Conservation (phyloP, 2,888 invertebrate genomes). For the Drosophila ochracea region DNA sequence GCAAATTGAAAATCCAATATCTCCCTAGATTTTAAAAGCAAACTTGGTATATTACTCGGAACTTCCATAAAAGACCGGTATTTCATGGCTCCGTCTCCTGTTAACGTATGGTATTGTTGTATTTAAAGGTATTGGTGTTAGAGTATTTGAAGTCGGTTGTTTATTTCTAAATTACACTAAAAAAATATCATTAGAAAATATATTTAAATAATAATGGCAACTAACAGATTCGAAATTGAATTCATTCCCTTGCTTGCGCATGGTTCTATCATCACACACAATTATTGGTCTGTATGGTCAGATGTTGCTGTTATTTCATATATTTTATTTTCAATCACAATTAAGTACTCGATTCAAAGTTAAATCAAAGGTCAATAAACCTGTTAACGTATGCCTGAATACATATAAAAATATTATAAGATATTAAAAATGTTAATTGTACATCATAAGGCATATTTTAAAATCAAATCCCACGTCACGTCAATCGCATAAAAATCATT, state of each 20-base stretch:
- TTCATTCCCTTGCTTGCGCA: not conserved
- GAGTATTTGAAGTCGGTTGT: no score
- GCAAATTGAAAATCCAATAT: no score
- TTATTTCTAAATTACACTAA: no score
- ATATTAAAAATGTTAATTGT: not conserved
- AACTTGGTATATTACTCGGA: no score
- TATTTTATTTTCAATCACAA: not conserved
- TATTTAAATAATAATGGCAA: not conserved
- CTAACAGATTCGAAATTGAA: not conserved
- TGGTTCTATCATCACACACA: no score
- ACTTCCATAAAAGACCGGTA: no score
- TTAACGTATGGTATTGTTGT: no score
- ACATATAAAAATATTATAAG: not conserved
- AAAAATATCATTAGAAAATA: not conserved
- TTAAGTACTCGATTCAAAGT: not conserved
- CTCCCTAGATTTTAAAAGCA: no score
- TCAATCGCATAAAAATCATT: constrained; percentile 58
- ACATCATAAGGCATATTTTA: no score
- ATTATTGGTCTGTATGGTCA: no score
- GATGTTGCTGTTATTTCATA: not conserved
- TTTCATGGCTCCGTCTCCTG: no score
- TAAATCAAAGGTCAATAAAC: not conserved
- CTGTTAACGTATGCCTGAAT: not conserved
- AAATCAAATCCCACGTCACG: constrained; percentile 37
- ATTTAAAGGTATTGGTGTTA: no score